Evolutionary conservation across 2,888 invertebrate species (phyloP).

Genomic region (Molorchus minor): DNA sequence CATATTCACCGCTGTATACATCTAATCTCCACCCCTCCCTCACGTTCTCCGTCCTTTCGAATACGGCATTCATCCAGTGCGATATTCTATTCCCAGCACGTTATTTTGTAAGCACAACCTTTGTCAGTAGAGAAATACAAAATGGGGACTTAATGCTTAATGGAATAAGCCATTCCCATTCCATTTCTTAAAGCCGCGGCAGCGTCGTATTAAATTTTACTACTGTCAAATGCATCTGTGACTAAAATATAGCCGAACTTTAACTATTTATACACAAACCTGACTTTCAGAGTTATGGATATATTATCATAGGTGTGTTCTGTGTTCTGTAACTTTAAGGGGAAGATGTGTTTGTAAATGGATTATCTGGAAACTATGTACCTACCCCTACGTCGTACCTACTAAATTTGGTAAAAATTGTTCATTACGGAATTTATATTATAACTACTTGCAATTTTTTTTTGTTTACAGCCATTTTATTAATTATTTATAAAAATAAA

Average conservation of each 20-base stretch:
- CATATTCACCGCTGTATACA: constrained; percentile 28
- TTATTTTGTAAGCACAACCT: constrained; percentile 52
- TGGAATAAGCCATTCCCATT: constrained; percentile 46
- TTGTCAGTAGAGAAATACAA: constrained; percentile 49
- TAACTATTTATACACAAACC: constrained; percentile 46
- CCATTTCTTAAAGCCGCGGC: constrained; percentile 50
- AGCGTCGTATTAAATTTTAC: constrained; percentile 54
- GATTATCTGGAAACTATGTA: constrained; percentile 18
- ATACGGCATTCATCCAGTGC: constrained; percentile 32
- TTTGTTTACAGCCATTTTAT: too few relatives aligned
- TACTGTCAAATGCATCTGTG: constrained; percentile 55
- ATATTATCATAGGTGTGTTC: constrained; percentile 16
- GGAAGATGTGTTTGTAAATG: constrained; percentile 7
- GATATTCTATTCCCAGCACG: constrained; percentile 50
- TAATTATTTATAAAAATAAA: too few relatives aligned
- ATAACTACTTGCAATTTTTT: too few relatives aligned
- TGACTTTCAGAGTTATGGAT: constrained; percentile 20
- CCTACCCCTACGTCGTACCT: too few relatives aligned
- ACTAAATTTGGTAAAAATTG: too few relatives aligned
- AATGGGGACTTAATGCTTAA: constrained; percentile 49
- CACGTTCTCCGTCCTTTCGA: constrained; percentile 21
- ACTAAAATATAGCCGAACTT: constrained; percentile 55
- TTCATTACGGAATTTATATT: too few relatives aligned
- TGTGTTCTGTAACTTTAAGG: constrained; percentile 1
- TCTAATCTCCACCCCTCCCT: constrained; percentile 26